These are phyloP conservation scores for Maconellicoccus hirsutus DNA, from an alignment of 1,140 invertebrate species.

Conservation along the genomic window DNA sequence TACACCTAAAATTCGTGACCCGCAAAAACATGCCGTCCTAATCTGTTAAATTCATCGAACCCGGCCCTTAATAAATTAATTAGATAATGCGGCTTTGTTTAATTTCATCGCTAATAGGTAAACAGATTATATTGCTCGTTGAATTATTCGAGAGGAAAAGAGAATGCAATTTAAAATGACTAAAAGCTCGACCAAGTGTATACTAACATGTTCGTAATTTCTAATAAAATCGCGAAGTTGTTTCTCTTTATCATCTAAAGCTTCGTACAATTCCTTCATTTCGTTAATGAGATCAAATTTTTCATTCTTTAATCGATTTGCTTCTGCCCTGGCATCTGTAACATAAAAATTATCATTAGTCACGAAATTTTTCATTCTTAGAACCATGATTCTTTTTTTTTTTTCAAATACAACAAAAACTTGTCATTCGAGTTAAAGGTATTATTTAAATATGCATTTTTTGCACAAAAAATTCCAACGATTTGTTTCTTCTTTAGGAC, in stretches of 20 bases:
- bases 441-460: background rate
- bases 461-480: background rate
- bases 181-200: background rate
- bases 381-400: background rate
- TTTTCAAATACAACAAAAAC: background rate
- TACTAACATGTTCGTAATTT: slow-evolving; percentile 77
- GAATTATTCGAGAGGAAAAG: too few species aligned
- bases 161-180: too few species aligned
- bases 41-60: too few species aligned
- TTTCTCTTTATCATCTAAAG: slow-evolving; percentile 85
- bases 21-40: too few species aligned
- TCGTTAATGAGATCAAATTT: slow-evolving; percentile 88
- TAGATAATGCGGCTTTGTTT: background rate
- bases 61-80: too few species aligned
- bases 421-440: background rate
- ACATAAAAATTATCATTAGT: slow-evolving; percentile 22
- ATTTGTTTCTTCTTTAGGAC: too few species aligned
- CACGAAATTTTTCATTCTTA: background rate
- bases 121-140: background rate
- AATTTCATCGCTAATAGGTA: background rate
- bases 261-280: slow-evolving; percentile 88
- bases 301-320: slow-evolving; percentile 81
- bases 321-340: slow-evolving; percentile 69
- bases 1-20: too few species aligned
- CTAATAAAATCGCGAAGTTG: slow-evolving; percentile 86